Base-by-base conservation (phyloP, 2,888 invertebrate species). In the Erebia palarica region DNA sequence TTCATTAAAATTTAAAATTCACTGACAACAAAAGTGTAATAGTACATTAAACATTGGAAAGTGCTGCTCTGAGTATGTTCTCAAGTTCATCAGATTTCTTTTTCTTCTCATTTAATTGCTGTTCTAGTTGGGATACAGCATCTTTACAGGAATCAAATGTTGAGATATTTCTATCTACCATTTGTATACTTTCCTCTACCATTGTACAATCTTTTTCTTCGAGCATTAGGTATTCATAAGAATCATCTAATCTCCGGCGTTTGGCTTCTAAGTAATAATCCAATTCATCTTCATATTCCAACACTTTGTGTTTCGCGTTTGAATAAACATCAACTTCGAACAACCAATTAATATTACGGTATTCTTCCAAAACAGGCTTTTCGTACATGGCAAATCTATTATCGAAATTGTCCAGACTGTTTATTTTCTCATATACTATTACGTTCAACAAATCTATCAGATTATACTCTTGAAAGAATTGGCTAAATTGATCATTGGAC, bases 331-430 rank as follows among this genome's bases (percentile, higher is more conserved):
- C 83, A 47, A 82, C 78, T 74, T 89, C 84, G 81, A 95, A 95
- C 86, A 95, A 94, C 96, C 96, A 96, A 55, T 94, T 89, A 18
- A 89, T 85, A 71, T 87, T 91, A 36, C 91, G 85, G 80, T 94
- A 95, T 65, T 93, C 86, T 73, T 92, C 89, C 69, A 96, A 82
- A 64, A 89, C 88, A 68, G 92, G 84, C 77, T 87, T 92, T 72
- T 95, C 91, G 80, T 96, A 96, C 65, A 96, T 91, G 0, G 95
- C 95, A 77, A 87, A 91, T 74, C 87, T 81, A 71, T 89, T 87
- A 73, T 91, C 86, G 76, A 95, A 89, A 71, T 90, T 86, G 47
- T 91, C 86, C 16, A 92, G 80, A 65, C 87, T 86, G 69, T 86
- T 89, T 66, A 95, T 89, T 81, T 94, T 95, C 84, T 95, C 94